Conservation (phyloP, 53 echinoderm and acorn worm genomes). For the Astropecten irregularis region DNA sequence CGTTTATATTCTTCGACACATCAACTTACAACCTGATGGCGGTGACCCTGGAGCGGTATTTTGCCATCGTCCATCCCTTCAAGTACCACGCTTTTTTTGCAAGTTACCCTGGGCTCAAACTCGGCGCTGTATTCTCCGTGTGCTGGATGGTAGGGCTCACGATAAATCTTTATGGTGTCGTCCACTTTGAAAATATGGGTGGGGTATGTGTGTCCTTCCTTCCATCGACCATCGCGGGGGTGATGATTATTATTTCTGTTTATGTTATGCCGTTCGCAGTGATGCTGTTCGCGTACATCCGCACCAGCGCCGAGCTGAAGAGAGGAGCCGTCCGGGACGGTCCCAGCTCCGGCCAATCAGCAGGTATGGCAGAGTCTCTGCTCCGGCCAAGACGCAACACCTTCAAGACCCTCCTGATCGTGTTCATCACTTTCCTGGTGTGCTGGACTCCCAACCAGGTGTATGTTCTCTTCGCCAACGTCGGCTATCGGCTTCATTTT, state of each 20-base stretch:
- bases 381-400: too few relatives aligned
- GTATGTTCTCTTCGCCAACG: slow-evolving; percentile 47
- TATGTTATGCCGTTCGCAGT: too few relatives aligned
- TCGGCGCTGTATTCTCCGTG: slow-evolving; percentile 19
- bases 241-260: slow-evolving; percentile 53
- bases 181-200: neutral
- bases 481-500: slow-evolving; percentile 26
- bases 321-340: too few relatives aligned
- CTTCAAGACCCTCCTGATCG: too few relatives aligned
- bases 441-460: slow-evolving; percentile 62
- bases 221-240: slow-evolving; percentile 41
- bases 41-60: slow-evolving; percentile 46
- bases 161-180: slow-evolving; percentile 44
- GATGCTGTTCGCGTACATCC: too few relatives aligned
- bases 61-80: slow-evolving; percentile 41
- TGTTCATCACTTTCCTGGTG: too few relatives aligned
- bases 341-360: too few relatives aligned
- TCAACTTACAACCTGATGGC: slow-evolving; percentile 87
- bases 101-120: slow-evolving; percentile 42
- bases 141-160: slow-evolving; percentile 65
- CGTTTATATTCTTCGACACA: slow-evolving; percentile 70
- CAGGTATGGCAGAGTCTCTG: too few relatives aligned
- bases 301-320: too few relatives aligned
- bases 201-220: slow-evolving; percentile 24
- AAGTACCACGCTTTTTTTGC: slow-evolving; percentile 47